Conservation (phyloP, 2,113 vertebrate genomes). For the Burhinus oedicnemus region DNA sequence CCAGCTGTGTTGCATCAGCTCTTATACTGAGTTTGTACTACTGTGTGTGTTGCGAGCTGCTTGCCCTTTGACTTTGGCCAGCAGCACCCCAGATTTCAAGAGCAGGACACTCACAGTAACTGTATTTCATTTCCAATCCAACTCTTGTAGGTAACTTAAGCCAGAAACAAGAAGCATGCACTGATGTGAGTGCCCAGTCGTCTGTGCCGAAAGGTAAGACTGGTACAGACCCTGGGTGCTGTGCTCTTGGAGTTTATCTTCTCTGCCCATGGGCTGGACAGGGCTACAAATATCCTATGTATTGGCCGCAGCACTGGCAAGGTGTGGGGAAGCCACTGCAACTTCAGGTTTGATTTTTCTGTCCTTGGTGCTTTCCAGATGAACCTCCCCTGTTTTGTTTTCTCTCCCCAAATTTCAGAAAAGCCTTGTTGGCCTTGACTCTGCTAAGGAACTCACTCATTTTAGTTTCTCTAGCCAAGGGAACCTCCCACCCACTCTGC, state of each 20-base stretch:
- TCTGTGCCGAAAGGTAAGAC: background rate
- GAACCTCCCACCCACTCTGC: background rate
- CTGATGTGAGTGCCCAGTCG: fast-evolving
- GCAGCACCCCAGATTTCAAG: background rate
- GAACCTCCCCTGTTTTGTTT: background rate
- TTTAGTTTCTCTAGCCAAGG: background rate
- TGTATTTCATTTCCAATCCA: background rate
- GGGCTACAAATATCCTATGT: background rate
- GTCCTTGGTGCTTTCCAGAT: background rate
- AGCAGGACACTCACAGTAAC: background rate
- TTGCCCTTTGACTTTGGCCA: background rate
- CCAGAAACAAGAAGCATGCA: background rate
- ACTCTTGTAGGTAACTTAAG: background rate
- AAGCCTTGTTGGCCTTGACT: background rate
- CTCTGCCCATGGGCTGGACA: background rate
- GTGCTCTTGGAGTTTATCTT: background rate
- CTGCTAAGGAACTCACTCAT: background rate
- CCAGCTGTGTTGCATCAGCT: background rate
- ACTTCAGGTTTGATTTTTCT: background rate
- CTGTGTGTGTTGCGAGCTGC: background rate
- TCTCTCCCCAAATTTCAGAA: background rate
- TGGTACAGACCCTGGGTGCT: background rate
- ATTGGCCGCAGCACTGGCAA: background rate
- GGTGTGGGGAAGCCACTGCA: background rate
- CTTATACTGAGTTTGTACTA: background rate